These are phyloP conservation scores for Lepeophtheirus salmonis DNA, from an alignment of 1,140 invertebrate species.

Conservation along the genomic window DNA sequence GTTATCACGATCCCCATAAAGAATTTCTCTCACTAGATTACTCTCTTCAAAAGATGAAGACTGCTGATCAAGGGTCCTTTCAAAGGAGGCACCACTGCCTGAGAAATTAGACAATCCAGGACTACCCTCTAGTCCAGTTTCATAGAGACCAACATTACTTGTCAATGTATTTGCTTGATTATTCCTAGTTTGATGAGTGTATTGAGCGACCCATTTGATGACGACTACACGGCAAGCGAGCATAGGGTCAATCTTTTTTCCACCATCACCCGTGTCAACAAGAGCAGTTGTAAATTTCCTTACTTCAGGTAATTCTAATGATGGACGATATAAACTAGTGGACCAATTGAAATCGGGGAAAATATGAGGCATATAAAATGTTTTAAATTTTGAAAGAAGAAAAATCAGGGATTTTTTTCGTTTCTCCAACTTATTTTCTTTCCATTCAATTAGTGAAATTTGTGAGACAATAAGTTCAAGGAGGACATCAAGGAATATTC, in stretches of 20 bases:
- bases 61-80: background rate
- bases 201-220: constrained; percentile 71
- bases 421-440: constrained; percentile 46
- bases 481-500: constrained; percentile 66
- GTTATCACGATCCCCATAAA: constrained; percentile 72
- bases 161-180: background rate
- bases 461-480: constrained; percentile 77
- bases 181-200: constrained; percentile 39
- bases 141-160: background rate
- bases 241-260: constrained; percentile 18
- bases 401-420: constrained; percentile 70
- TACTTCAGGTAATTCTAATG: constrained; percentile 33
- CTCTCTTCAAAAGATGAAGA: constrained; percentile 27
- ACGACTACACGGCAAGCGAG: constrained; percentile 51
- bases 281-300: constrained; percentile 10
- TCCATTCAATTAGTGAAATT: constrained; percentile 72
- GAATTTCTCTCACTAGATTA: constrained; percentile 55
- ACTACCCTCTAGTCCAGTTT: background rate
- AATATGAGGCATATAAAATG: constrained; percentile 69
- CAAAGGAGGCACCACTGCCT: background rate
- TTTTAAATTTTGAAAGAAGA: constrained; percentile 75
- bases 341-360: constrained; percentile 67
- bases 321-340: constrained; percentile 73
- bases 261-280: constrained; percentile 15
- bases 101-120: background rate